Conservation (phyloP, 2,113 vertebrate species). For the Psophia crepitans region DNA sequence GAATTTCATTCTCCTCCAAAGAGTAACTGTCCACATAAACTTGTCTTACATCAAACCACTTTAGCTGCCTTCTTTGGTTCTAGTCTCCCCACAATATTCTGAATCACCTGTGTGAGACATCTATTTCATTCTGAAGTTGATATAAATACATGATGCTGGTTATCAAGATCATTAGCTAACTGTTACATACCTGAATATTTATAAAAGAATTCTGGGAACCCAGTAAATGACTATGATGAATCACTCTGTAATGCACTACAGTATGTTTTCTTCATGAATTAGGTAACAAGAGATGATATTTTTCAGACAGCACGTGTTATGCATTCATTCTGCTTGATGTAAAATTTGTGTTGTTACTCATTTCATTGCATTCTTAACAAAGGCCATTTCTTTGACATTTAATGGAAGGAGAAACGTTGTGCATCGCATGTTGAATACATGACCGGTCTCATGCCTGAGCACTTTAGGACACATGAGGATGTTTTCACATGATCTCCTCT, state of each 20-base stretch:
- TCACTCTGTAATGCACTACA: background rate
- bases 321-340: background rate
- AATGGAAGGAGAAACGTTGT: background rate
- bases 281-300: background rate
- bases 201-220: background rate
- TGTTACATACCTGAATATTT: background rate
- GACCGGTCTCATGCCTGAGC: background rate
- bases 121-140: background rate
- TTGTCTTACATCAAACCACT: background rate
- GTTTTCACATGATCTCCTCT: background rate
- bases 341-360: background rate
- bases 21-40: background rate
- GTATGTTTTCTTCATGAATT: background rate
- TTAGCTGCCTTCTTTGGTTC: background rate
- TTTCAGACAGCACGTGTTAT: background rate
- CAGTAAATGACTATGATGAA: background rate
- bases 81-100: background rate
- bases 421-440: fast-evolving
- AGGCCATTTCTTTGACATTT: background rate
- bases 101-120: background rate
- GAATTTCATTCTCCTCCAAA: background rate
- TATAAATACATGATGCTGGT: background rate
- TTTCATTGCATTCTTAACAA: background rate
- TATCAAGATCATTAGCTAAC: background rate
- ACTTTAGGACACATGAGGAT: fast-evolving